Evolutionary conservation across 2,888 invertebrate species (phyloP), one percentile per base, ranked within the genome.

Genomic region (Ennomos fuscantarius): DNA sequence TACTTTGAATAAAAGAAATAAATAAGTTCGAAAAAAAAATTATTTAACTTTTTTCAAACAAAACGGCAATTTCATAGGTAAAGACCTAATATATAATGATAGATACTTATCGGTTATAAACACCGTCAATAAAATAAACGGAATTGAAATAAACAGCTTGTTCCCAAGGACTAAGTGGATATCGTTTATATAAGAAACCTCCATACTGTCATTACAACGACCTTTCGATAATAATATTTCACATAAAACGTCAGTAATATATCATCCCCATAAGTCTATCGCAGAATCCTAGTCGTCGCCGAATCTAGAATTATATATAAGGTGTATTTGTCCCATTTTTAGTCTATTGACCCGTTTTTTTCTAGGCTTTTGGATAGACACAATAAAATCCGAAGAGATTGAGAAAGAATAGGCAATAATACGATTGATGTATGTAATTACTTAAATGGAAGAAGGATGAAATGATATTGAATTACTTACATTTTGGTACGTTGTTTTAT

Each of bases 221-320:
- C 5, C 34, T 31, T 40, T 55, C 10, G 39, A 40, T 49, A 48
- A 35, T 31, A 48, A 24, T 31, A 52, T 39, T 48, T 57, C 46
- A 45, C 45, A 35, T 12, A 52, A 41, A 13, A 9, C n/a, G 34
- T 34, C 37, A 34, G 45, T 61, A 56, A 63, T 63, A 57, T 66
- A 60, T 55, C 58, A 61, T 50, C 55, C 53, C 51, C 49, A 60
- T 57, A 51, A 62, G 63, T 50, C 56, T 49, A 41, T 24, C 24
- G 24, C 24, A 24, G 24, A 24, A 24, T 44, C n/a, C 45, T 11
- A 56, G 15, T 50, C 57, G 35, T 46, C 39, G 12, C 47, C 37
- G 31, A 47, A 34, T 13, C 43, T 52, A 48, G 34, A 37, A 35
- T 39, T 43, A 52, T 57, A 43, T 33, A 48, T 33, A 11, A 31